Percentiles rank a stretch among this genome's conserved stretches.
Conservation (phyloP, 2,113 vertebrate species). For the Origma solitaria region DNA sequence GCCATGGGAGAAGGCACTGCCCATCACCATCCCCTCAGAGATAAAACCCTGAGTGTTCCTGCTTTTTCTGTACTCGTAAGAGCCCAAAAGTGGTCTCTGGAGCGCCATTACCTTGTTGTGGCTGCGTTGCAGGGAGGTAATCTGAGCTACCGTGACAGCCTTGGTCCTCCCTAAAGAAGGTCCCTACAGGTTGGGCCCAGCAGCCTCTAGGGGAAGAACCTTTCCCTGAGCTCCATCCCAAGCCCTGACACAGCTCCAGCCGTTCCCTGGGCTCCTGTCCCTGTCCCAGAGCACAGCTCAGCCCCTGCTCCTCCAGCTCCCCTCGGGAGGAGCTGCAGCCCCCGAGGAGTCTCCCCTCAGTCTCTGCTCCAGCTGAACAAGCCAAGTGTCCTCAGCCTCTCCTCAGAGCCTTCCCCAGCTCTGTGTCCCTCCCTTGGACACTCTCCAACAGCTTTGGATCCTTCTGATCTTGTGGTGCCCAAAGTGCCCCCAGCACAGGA, state of each 20-base stretch:
- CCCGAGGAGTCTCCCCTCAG: background rate
- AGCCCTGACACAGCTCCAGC: background rate
- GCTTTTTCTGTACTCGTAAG: background rate
- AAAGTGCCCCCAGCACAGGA: background rate
- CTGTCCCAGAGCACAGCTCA: background rate
- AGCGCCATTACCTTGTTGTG: background rate
- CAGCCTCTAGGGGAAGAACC: background rate
- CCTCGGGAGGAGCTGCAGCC: background rate
- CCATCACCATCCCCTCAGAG: background rate
- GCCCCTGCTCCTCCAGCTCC: background rate
- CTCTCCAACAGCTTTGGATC: background rate
- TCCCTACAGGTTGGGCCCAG: background rate
- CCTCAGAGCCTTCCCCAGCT: background rate
- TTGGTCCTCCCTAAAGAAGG: background rate
- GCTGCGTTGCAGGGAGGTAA: fast-evolving
- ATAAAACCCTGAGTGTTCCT: background rate
- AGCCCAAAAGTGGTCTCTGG: background rate
- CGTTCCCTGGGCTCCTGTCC: background rate
- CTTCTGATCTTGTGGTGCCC: background rate
- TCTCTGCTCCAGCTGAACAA: background rate
- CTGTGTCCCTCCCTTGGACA: background rate
- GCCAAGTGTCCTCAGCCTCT: background rate
- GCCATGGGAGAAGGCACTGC: background rate
- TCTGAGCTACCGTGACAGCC: background rate
- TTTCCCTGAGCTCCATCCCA: background rate